Base-by-base conservation (phyloP, 2,888 invertebrate genomes). In the Ophonus ardosiacus region DNA sequence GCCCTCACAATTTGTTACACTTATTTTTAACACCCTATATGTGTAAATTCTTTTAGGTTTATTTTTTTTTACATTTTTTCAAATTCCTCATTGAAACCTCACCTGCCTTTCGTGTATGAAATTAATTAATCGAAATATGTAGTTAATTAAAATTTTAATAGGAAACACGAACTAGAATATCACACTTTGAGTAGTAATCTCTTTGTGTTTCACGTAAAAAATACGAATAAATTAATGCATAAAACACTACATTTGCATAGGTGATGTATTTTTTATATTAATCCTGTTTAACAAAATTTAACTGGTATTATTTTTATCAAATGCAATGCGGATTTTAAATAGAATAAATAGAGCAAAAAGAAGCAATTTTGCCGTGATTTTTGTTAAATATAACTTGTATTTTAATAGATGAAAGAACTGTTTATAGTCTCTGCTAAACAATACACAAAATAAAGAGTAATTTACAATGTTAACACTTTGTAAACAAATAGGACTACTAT, bases 111-210 rank as follows among this genome's bases (percentile, higher is more conserved):
- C 78, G 57, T 78, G 57, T 56, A 56, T 78, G 18, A 24, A 78
- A 78, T 57, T 78, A 78, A 78, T 78, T 78, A 78, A 78, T 57
- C 56, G 78, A 78, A n/a, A 74, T 78, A 78, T 59, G 57, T 57
- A 78, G 78, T 78, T 78, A 56, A 78, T 78, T 78, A 78, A 78
- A 78, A 78, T 78, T 78, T 78, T 78, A 57, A 56, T 51, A 57
- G 57, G 57, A 78, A 21, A 78, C 15, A 71, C 80, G 40, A 43
- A 79, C 13, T 63, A 63, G 63, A 21, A 10, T 21, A 24, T 63
- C 63, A 63, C 63, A 63, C 63, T 63, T 63, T 63, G 18, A 21
- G 7, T 24, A 6, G 63, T 51, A 51, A 51, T 51, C 43, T 51
- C 43, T 51, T 51, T 51, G 13, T 51, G 31, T 51, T 13, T 51